phyloP scores from a whole-genome alignment of 2,797 vertebrate genomes.

The Gephyroberyx darwinii region DNA sequence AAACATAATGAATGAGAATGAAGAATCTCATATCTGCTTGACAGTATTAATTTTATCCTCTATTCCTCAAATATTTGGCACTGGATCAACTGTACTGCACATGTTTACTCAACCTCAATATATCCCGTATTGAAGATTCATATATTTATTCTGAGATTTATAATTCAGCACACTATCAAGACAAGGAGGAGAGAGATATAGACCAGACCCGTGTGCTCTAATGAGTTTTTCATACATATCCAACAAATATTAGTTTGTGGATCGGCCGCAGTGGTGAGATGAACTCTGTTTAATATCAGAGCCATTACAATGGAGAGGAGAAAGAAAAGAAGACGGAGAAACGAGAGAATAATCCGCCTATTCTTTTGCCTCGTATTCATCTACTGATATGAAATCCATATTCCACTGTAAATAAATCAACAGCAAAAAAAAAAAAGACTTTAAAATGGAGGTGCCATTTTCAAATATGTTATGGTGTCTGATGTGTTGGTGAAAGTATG shows the following conservation, averaged over 20 bases:
- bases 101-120: not conserved
- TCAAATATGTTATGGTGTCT: no score
- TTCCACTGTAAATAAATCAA: not conserved
- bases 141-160: not conserved
- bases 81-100: not conserved
- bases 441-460: no score
- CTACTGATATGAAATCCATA: constrained; percentile 18
- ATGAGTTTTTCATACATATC: not conserved
- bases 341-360: constrained; percentile 8
- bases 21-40: no score
- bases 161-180: constrained; percentile 10
- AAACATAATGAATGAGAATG: not conserved
- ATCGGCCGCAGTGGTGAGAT: not conserved
- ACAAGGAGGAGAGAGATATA: not conserved
- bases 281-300: constrained; percentile 17
- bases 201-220: not conserved
- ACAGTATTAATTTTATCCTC: not conserved
- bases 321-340: not conserved
- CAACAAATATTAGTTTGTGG: constrained; percentile 13
- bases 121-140: not conserved
- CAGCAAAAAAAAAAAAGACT: no score
- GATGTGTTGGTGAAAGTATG: no score
- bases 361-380: constrained; percentile 1
- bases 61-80: not conserved
- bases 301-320: not conserved